These are phyloP conservation scores for Brassicogethes aeneus DNA, from an alignment of 2,888 invertebrate genomes.

Conservation along the genomic window DNA sequence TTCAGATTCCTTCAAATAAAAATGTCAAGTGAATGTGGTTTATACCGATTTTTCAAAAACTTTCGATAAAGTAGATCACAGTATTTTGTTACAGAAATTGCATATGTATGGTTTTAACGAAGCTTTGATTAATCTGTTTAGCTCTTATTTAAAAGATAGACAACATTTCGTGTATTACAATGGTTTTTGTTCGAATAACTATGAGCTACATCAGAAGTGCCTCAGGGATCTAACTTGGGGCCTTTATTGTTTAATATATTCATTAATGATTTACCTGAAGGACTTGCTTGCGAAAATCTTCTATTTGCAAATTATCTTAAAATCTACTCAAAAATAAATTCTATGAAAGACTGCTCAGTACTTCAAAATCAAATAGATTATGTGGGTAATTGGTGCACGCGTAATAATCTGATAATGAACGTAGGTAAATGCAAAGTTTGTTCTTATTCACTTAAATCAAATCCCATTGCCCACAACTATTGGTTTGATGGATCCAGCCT, in stretches of 20 bases:
- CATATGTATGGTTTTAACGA: constrained; percentile 4
- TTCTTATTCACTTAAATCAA: not conserved
- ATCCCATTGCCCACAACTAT: not conserved
- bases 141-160: constrained; percentile 2
- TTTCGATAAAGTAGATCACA: constrained; percentile 2
- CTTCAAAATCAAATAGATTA: constrained; percentile 4
- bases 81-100: constrained; percentile 4
- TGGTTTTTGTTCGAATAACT: constrained; percentile 1
- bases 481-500: not conserved
- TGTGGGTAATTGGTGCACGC: not conserved
- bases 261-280: constrained; percentile 2
- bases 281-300: constrained; percentile 4
- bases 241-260: constrained; percentile 5
- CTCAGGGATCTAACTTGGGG: constrained; percentile 3
- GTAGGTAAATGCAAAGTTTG: constrained; percentile 1
- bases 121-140: not conserved
- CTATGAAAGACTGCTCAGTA: constrained; percentile 1
- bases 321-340: constrained; percentile 2
- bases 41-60: constrained; percentile 5
- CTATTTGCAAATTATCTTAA: constrained; percentile 6
- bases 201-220: not conserved
- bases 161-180: constrained; percentile 4
- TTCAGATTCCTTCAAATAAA: not conserved
- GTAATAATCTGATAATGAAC: not conserved
- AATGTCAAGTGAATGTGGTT: not conserved